These are phyloP conservation scores for Leptogaster cylindrica DNA, from an alignment of 2,888 invertebrate genomes.

Conservation along the genomic window DNA sequence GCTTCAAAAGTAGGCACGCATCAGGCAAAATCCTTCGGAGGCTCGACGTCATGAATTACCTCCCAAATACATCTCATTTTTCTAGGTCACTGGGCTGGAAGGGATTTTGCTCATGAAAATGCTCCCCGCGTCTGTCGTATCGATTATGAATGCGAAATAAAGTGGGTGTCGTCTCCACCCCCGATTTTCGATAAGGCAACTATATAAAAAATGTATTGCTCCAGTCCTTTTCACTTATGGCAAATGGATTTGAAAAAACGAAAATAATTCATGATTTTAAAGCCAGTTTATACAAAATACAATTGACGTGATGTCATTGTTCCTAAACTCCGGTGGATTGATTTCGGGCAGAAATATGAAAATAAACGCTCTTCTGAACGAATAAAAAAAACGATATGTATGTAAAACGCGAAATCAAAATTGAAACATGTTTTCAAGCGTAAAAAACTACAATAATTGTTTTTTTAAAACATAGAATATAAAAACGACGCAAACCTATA, in stretches of 20 bases:
- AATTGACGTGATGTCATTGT: too few relatives aligned
- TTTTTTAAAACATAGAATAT: too few relatives aligned
- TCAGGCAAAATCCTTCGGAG: neutral
- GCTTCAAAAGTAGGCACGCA: constrained; percentile 10
- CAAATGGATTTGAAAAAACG: constrained; percentile 28
- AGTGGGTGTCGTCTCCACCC: constrained; percentile 12
- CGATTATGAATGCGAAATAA: constrained; percentile 36
- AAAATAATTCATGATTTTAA: too few relatives aligned
- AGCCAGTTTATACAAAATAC: too few relatives aligned
- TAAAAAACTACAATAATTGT: too few relatives aligned
- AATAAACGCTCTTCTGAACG: too few relatives aligned
- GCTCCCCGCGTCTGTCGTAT: constrained; percentile 18
- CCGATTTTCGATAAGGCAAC: neutral
- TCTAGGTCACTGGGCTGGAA: constrained; percentile 24
- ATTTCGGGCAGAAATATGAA: too few relatives aligned
- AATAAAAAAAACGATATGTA: too few relatives aligned
- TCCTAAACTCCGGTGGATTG: too few relatives aligned
- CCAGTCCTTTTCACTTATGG: constrained; percentile 19
- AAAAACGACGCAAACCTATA: too few relatives aligned
- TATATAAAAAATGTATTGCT: constrained; percentile 12
- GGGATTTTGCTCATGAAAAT: constrained; percentile 33
- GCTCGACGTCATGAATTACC: constrained; percentile 7
- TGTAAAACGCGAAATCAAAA: too few relatives aligned
- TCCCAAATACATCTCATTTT: constrained; percentile 26
- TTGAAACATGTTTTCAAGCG: too few relatives aligned